These are phyloP conservation scores for Oenanthe oenanthe DNA, from an alignment of 2,113 vertebrate genomes.

Conservation along the genomic window DNA sequence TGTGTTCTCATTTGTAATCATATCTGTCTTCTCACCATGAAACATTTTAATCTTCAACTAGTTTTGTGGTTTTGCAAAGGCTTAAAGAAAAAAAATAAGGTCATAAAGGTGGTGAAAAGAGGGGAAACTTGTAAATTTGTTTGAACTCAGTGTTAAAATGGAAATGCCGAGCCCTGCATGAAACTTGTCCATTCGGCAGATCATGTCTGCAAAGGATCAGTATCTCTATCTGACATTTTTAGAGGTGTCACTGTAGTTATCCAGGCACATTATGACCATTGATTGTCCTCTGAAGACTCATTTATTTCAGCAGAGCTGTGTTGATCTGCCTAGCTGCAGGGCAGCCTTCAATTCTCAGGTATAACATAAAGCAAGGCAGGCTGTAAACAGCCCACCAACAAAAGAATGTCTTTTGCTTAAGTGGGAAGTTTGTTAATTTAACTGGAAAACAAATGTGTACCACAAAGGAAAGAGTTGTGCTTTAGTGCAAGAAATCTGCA, in stretches of 20 bases:
- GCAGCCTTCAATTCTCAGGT: neutral
- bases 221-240: slow-evolving; percentile 36
- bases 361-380: neutral
- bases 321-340: neutral
- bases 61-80: slow-evolving; percentile 33
- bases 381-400: neutral
- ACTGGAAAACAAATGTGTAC: neutral
- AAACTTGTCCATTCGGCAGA: neutral
- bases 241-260: slow-evolving; percentile 21
- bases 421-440: neutral
- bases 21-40: slow-evolving; percentile 11
- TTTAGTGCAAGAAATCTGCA: neutral
- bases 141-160: slow-evolving; percentile 13
- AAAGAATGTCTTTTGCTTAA: neutral
- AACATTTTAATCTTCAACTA: slow-evolving; percentile 13
- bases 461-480: neutral
- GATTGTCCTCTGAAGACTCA: slow-evolving; percentile 35
- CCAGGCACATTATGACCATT: neutral
- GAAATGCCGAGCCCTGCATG: neutral
- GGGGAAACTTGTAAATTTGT: neutral
- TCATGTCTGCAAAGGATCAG: neutral
- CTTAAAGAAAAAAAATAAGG: neutral
- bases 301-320: neutral
- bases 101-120: neutral
- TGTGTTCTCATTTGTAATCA: slow-evolving; percentile 41